phyloP scores from a whole-genome alignment of 2,888 invertebrate genomes.

The Schizotus pectinicornis region DNA sequence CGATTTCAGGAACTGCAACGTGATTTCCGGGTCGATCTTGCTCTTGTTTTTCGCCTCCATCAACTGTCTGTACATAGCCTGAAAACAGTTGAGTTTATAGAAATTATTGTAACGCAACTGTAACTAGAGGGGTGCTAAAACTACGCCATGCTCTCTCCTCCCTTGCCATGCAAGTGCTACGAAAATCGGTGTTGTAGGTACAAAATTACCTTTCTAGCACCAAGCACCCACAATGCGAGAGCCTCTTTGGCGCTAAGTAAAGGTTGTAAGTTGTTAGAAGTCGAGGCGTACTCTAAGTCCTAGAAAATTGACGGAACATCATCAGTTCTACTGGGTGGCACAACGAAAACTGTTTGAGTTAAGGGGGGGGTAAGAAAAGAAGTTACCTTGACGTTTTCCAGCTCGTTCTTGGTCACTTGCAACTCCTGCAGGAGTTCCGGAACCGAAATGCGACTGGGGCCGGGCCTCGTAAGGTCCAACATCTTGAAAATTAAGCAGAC shows the following conservation, averaged over 20 bases:
- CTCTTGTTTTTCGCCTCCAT: conserved; percentile 78
- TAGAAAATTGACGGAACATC: conserved; percentile 58
- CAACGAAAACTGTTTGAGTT: neutral
- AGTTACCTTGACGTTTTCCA: conserved; percentile 84
- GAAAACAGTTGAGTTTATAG: conserved; percentile 46
- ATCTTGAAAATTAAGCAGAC: conserved; percentile 48
- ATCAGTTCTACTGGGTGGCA: neutral
- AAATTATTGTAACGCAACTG: neutral
- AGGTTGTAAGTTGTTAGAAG: conserved; percentile 75
- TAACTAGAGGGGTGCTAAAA: conserved; percentile 2
- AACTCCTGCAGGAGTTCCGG: conserved; percentile 83
- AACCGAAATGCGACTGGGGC: conserved; percentile 75
- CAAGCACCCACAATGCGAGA: conserved; percentile 92
- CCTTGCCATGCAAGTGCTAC: conserved; percentile 15
- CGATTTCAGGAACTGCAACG: conserved; percentile 89
- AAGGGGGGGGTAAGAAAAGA: neutral
- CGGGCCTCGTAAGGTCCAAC: conserved; percentile 64
- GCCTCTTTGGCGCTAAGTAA: conserved; percentile 93
- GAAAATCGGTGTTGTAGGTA: conserved; percentile 13
- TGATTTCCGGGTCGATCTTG: conserved; percentile 87
- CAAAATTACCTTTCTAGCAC: conserved; percentile 82
- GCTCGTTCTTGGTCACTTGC: conserved; percentile 83
- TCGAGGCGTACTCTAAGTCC: conserved; percentile 73
- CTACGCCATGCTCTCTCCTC: conserved; percentile 10
- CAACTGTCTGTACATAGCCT: conserved; percentile 87